A percentile compares a stretch with the other conserved stretches of the same genome.
phyloP scores from a whole-genome alignment of 2,888 invertebrate genomes.

The Alcis repandata region DNA sequence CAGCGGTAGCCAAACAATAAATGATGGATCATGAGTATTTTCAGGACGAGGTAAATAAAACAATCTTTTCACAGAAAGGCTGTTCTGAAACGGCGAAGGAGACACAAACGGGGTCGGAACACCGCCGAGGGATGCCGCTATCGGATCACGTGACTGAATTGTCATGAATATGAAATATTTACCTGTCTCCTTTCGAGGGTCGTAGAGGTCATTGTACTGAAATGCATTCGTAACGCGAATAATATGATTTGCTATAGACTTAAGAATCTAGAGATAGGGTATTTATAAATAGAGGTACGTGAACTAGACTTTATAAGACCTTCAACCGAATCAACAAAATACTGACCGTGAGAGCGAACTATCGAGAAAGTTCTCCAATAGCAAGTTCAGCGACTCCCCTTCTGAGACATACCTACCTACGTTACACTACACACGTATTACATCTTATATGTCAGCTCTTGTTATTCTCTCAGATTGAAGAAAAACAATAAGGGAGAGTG shows the following conservation, averaged over 20 bases:
- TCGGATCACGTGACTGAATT: conserved; percentile 60
- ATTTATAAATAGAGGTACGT: not conserved
- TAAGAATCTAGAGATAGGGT: not conserved
- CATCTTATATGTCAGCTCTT: conserved; percentile 37
- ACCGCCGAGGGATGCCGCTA: conserved; percentile 36
- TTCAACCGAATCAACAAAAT: too few species aligned
- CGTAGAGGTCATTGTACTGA: conserved; percentile 47
- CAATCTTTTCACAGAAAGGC: conserved; percentile 38
- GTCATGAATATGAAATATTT: conserved; percentile 52
- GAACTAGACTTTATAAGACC: not conserved
- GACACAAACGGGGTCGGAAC: conserved; percentile 41
- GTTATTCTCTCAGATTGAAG: conserved; percentile 58
- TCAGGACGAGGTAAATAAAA: conserved; percentile 28
- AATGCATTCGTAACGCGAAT: conserved; percentile 11
- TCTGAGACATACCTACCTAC: conserved; percentile 39
- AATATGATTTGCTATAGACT: not conserved
- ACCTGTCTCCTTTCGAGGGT: conserved; percentile 44
- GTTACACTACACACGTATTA: conserved; percentile 48
- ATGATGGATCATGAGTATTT: conserved; percentile 39
- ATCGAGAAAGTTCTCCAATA: conserved; percentile 42
- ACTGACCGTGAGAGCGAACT: not conserved
- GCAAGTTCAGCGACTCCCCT: conserved; percentile 61
- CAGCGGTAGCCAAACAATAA: conserved; percentile 37
- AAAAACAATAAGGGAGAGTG: conserved; percentile 58
- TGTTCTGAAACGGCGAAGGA: conserved; percentile 30